Percentiles rank a stretch among this genome's conserved stretches.
phyloP scores from a whole-genome alignment of 2,888 invertebrate species.

The Apomyelois bistriatella region DNA sequence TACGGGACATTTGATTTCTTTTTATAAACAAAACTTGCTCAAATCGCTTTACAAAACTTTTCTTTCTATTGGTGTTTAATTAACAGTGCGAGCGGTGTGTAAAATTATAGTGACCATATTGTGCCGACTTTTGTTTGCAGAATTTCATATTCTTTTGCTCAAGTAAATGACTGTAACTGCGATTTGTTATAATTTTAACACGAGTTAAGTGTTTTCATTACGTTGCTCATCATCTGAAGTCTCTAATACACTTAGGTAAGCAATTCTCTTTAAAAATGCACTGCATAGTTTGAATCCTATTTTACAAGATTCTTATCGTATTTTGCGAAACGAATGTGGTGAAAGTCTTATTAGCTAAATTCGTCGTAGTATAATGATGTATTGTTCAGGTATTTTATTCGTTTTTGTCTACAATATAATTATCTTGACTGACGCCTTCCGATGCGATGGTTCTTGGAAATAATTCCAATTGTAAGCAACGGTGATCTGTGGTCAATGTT shows the following conservation, averaged over 20 bases:
- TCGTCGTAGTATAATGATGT: neutral
- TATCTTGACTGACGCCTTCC: neutral
- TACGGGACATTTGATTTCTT: too few species aligned
- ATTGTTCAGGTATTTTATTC: neutral
- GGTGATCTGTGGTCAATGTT: neutral
- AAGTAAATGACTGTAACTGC: too few species aligned
- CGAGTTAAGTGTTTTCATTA: conserved; percentile 47
- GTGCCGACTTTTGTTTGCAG: conserved; percentile 24
- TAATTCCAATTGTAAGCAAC: neutral
- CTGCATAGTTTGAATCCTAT: too few species aligned
- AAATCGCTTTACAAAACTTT: too few species aligned
- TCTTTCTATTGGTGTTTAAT: too few species aligned
- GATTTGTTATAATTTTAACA: conserved; percentile 48
- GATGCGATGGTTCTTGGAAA: neutral
- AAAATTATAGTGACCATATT: neutral
- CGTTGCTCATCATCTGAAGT: conserved; percentile 38
- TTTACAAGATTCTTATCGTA: too few species aligned
- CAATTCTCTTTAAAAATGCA: too few species aligned
- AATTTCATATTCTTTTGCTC: conserved; percentile 28
- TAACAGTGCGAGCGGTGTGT: too few species aligned
- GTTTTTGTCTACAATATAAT: neutral
- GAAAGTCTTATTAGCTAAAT: conserved; percentile 2
- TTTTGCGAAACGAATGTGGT: neutral
- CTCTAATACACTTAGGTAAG: conserved; percentile 52
- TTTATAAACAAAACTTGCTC: too few species aligned